Conservation (phyloP, 2,888 invertebrate genomes). For the Esperia sulphurella region DNA sequence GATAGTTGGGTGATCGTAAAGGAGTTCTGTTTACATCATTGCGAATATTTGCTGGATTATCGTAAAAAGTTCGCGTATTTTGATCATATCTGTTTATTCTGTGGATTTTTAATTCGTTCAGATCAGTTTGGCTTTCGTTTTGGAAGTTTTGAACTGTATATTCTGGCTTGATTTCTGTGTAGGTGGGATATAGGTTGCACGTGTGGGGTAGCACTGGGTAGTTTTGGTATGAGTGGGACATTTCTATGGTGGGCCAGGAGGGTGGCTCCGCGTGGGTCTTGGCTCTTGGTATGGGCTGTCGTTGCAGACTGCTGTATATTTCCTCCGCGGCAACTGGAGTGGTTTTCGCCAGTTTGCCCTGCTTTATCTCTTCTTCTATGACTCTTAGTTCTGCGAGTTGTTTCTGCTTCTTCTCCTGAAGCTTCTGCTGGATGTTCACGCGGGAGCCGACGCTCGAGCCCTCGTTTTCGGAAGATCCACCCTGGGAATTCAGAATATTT, state of each 20-base stretch:
- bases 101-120: conserved; percentile 42
- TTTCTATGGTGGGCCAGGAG: conserved; percentile 70
- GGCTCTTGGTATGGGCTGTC: conserved; percentile 84
- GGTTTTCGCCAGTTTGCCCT: conserved; percentile 85
- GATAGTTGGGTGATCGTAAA: conserved; percentile 52
- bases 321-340: conserved; percentile 76
- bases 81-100: conserved; percentile 46
- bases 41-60: conserved; percentile 51
- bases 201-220: conserved; percentile 60
- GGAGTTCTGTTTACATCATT: conserved; percentile 44
- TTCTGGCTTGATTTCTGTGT: conserved; percentile 65
- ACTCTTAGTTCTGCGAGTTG: conserved; percentile 89
- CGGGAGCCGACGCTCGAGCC: conserved; percentile 86
- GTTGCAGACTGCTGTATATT: conserved; percentile 71
- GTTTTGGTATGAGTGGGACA: conserved; percentile 69
- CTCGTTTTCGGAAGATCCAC: conserved; percentile 86
- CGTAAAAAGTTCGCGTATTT: conserved; percentile 52
- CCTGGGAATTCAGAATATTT: conserved; percentile 37
- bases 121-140: conserved; percentile 22
- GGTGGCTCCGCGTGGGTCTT: conserved; percentile 83
- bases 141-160: conserved; percentile 46
- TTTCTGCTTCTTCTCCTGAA: conserved; percentile 93
- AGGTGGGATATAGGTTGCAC: conserved; percentile 62
- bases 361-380: conserved; percentile 91
- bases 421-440: conserved; percentile 91